These are phyloP conservation scores for Protobothrops mucrosquamatus DNA, from an alignment of 2,113 vertebrate species.

Conservation along the genomic window DNA sequence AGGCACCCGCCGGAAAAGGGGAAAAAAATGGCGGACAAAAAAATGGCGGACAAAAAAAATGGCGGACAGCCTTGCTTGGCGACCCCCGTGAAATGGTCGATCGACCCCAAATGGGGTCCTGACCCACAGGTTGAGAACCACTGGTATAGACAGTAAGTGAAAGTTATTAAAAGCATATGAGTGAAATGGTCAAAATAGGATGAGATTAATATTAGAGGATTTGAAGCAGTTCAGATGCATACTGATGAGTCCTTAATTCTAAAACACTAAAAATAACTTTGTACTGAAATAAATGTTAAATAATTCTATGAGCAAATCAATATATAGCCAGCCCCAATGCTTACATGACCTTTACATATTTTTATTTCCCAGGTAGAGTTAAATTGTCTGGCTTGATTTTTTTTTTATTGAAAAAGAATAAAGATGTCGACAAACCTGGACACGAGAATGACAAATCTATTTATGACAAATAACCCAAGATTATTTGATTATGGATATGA, in stretches of 20 bases:
- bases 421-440: not conserved
- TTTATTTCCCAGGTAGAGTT: not conserved
- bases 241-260: not conserved
- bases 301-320: not conserved
- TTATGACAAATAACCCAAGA: not conserved
- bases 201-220: not conserved
- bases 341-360: not conserved
- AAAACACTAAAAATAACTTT: constrained; percentile 37
- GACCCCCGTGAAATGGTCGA: no score
- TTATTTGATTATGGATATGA: not conserved
- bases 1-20: no score
- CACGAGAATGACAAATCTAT: not conserved
- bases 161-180: not conserved
- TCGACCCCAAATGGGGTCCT: no score
- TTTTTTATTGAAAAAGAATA: not conserved
- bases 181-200: not conserved
- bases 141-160: not conserved
- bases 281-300: not conserved
- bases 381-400: not conserved
- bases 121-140: no score
- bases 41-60: no score
- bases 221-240: not conserved
- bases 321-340: not conserved
- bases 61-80: no score
- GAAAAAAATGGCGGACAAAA: no score